Evolutionary conservation across 2,113 vertebrate species (phyloP), one percentile per base, ranked within the genome.

Genomic region (Vulpes ferrilata): DNA sequence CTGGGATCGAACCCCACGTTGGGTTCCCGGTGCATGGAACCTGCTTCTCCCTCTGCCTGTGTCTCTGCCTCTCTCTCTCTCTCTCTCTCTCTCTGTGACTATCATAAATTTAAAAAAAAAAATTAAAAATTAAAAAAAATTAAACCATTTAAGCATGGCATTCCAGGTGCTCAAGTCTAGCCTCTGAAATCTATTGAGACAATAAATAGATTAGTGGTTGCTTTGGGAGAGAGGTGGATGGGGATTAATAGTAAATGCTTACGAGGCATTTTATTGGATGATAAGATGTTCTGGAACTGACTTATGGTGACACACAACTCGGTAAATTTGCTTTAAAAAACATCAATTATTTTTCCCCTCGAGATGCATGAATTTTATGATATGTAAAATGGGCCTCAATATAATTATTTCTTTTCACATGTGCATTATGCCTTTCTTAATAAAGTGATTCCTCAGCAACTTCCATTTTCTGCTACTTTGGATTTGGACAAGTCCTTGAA

Each of bases 291-390:
- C n/a, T 82, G 85, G 48, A 88, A 79, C 3, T 92, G 83, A 89
- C 67, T 80, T 69, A 73, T 55, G 12, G 17, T 94, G 59, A 85
- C 35, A 16, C 12, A 88, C 15, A 91, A 73, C 53, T 94, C 76
- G 7, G 20, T 86, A 62, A 94, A 74, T 59, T 84, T 94, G 59
- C 25, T 94, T 17, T 22, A 69, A 92, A 48, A 95, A 88, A 91
- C 65, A 17, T 9, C 27, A 78, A 43, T 64, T 91, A 5, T 48
- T 43, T 76, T 71, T 27, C 38, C 15, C 48, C 19, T 69, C 88
- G 11, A 51, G 80, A 92, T 81, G 19, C 11, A 3, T 62, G 11
- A 80, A 71, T 76, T 89, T 84, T 88, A 67, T 76, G 32, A 55
- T 51, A 25, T 51, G 7, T 88, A 92, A 89, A 69, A 74, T 89